These are phyloP conservation scores for Symphodus melops DNA, from an alignment of 2,113 vertebrate species.

Conservation along the genomic window DNA sequence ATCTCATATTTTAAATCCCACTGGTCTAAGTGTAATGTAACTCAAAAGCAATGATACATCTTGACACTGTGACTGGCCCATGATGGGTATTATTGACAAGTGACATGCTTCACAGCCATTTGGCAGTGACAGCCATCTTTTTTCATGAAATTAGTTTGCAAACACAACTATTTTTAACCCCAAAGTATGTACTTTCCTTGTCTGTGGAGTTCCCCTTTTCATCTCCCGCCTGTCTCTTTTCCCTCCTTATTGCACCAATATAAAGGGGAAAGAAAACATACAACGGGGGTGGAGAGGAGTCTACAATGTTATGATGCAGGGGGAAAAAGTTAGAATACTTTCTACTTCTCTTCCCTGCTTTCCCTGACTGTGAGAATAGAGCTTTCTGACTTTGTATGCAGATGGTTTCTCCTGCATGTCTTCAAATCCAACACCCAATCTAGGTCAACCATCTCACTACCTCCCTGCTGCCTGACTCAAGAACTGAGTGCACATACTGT, in stretches of 20 bases:
- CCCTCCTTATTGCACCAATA: constrained; percentile 10
- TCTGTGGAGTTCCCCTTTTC: background rate
- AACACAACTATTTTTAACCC: background rate
- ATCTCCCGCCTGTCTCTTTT: background rate
- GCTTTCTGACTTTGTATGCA: constrained; percentile 77
- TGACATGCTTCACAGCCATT: constrained; percentile 11
- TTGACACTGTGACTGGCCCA: constrained; percentile 8
- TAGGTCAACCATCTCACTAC: constrained; percentile 76
- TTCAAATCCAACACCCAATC: constrained; percentile 72
- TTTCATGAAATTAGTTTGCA: background rate
- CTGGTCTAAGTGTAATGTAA: constrained; percentile 14
- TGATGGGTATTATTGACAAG: background rate
- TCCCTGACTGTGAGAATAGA: constrained; percentile 41
- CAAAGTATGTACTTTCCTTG: background rate
- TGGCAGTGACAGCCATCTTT: background rate
- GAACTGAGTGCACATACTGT: constrained; percentile 38
- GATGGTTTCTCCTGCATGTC: constrained; percentile 66
- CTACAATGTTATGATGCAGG: constrained; percentile 9
- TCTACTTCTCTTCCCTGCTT: constrained; percentile 19
- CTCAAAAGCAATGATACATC: constrained; percentile 12
- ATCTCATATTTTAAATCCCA: constrained; percentile 11
- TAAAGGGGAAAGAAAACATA: constrained; percentile 2
- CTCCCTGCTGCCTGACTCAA: constrained; percentile 65
- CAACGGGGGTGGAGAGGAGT: background rate
- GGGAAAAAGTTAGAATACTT: constrained; percentile 52